Base-by-base conservation (phyloP, 2,113 vertebrate genomes). In the Oceanodroma tethys region DNA sequence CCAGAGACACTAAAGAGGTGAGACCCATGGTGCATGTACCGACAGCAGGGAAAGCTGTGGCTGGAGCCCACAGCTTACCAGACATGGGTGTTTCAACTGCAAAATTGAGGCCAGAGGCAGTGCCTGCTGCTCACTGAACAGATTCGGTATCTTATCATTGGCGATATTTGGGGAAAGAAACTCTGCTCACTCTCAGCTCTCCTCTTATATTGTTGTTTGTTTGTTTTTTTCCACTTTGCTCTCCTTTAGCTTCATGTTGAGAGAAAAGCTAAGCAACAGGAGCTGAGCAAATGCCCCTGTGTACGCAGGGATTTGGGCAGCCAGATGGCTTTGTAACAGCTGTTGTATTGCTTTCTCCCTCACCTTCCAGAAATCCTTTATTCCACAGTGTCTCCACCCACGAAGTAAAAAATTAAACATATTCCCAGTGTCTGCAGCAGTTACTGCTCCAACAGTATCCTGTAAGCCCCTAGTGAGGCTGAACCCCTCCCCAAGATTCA, bases 361-460 rank as follows among this genome's bases (percentile, higher is more conserved):
- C 12, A 40, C n/a, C 40, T 88, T 87, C 38, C 50, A 66, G 38
- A 43, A 90, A 38, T 75, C 78, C 38, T 48, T 71, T 19, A 50
- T 66, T 82, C 27, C 20, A 29, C 34, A 29, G 45, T 43, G 20
- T 70, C 89, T 68, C 50, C 29, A 50, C 22, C 6, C 88, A 42
- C 3, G 3, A 94, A 43, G 47, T 42, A 42, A 50, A 76, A 88
- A 71, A 70, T 17, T 23, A 42, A 72, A n/a, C 11, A 17, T 66
- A 70, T 32, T 84, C 13, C 32, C 9, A 36, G 7, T 13, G 42
- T 75, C 52, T 92, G 58, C 62, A 65, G 25, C 26, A 65, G 38
- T 47, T 29, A 58, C 45, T 74, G 38, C 32, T 91, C 29, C 0
- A 5, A 13, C 0, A 63, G 13, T 18, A 34, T 22, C 0, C 0